phyloP scores from a whole-genome alignment of 2,113 vertebrate genomes.

The Sula dactylatra region DNA sequence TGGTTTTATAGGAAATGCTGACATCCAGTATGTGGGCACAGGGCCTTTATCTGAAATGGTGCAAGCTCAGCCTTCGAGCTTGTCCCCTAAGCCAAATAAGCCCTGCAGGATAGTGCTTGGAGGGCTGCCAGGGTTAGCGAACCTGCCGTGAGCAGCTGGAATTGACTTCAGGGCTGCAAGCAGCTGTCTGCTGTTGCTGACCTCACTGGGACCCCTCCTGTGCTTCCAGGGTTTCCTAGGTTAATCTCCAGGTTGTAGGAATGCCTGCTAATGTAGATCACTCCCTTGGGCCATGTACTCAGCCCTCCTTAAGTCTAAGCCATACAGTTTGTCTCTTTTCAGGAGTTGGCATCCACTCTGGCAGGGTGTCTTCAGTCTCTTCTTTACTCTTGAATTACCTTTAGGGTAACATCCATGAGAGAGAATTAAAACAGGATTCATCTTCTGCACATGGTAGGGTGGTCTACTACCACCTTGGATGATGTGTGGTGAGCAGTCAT shows the following conservation, averaged over 20 bases:
- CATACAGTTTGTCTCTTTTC: neutral
- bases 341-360: neutral
- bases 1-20: conserved; percentile 32
- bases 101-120: neutral
- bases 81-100: neutral
- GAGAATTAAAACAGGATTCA: neutral
- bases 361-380: neutral
- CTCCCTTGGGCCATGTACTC: neutral
- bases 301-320: neutral
- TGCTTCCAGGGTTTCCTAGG: neutral
- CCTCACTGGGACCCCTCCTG: neutral
- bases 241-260: neutral
- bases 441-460: neutral
- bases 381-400: neutral
- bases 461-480: neutral
- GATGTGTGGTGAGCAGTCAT: neutral
- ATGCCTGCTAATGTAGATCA: neutral
- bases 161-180: neutral
- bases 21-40: neutral
- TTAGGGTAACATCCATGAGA: neutral
- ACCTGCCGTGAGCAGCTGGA: neutral
- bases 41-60: neutral
- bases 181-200: neutral
- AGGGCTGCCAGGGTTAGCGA: neutral
- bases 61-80: neutral